phyloP scores from a whole-genome alignment of 2,797 vertebrate genomes.

The Ctenochaetus hawaiiensis region DNA sequence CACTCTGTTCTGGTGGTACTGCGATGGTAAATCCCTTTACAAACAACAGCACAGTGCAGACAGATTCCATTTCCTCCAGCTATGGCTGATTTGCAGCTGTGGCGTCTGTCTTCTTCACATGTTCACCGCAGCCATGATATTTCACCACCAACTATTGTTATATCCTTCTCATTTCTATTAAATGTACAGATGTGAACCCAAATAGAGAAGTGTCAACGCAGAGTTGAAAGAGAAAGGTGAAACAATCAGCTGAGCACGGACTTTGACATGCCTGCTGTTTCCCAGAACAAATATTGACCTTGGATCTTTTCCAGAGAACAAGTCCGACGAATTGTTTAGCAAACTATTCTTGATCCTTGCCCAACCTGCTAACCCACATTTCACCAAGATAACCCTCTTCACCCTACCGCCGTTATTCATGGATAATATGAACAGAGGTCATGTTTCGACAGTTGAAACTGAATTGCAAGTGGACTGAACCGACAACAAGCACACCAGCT shows the following conservation, averaged over 20 bases:
- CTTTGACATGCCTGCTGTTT: conserved; percentile 66
- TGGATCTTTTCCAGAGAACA: conserved; percentile 25
- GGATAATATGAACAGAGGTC: conserved; percentile 20
- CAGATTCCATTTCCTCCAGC: conserved; percentile 56
- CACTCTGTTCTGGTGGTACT: conserved; percentile 45
- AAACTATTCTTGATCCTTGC: conserved; percentile 25
- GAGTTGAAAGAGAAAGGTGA: conserved; percentile 8
- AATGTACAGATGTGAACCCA: background rate
- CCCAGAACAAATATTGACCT: conserved; percentile 74
- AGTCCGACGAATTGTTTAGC: conserved; percentile 8
- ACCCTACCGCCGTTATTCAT: background rate
- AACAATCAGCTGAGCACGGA: conserved; percentile 41
- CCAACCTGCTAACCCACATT: conserved; percentile 72
- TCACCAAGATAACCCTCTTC: conserved; percentile 13
- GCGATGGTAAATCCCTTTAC: conserved; percentile 50
- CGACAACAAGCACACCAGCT: background rate
- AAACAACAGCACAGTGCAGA: conserved; percentile 55
- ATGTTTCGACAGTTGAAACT: background rate
- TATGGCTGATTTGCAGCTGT: conserved; percentile 55
- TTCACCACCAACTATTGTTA: background rate
- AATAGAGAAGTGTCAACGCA: conserved; percentile 17
- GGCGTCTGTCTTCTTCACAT: conserved; percentile 48
- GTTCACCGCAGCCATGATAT: background rate
- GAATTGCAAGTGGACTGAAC: background rate
- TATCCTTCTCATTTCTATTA: background rate